Evolutionary conservation across 2,113 vertebrate genomes (phyloP), one percentile per base, ranked within the genome.

Genomic region (Thalassoma bifasciatum): DNA sequence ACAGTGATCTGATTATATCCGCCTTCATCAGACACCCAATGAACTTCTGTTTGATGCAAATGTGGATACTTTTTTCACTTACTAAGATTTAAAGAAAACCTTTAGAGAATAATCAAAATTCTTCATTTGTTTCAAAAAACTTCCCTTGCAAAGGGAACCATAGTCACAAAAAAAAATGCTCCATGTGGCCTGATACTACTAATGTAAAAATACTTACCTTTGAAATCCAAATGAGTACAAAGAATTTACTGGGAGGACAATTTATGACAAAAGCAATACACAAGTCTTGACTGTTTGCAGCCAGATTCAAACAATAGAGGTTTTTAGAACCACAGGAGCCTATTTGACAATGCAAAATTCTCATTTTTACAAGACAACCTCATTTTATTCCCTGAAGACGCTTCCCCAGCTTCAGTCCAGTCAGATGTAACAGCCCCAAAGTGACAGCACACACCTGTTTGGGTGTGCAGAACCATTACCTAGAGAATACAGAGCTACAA

Each of bases 381-480:
- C 30, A 69, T 10, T 10, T 57, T 17, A 56, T 17, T 58, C 42
- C 54, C 54, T 21, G 49, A 23, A 47, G 38, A 54, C n/a, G 50
- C 19, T 23, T 30, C 8, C 23, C 61, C 13, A 46, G 13, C 37
- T 53, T 9, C 67, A 59, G 14, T 7, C 21, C 49, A 22, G 57
- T 42, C 22, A 58, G 38, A 17, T 65, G 17, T 1, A 36, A 30
- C 26, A 9, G 49, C 22, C 30, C 19, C 52, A 49, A 13, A 23
- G 42, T 42, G 44, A 51, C 46, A 22, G 44, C 22, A 30, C 51
- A 52, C 56, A 54, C 69, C 69, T 60, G 54, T 50, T 22, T 22
- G 13, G 19, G 1, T 54, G 51, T 26, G 40, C 44, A 58, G 9
- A 13, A n/a, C 53, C 9, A 58, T 75, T 60, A 1, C 23, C 19